Evolutionary conservation across 2,797 vertebrate species (phyloP).

Genomic region (Diglossa cyanea): DNA sequence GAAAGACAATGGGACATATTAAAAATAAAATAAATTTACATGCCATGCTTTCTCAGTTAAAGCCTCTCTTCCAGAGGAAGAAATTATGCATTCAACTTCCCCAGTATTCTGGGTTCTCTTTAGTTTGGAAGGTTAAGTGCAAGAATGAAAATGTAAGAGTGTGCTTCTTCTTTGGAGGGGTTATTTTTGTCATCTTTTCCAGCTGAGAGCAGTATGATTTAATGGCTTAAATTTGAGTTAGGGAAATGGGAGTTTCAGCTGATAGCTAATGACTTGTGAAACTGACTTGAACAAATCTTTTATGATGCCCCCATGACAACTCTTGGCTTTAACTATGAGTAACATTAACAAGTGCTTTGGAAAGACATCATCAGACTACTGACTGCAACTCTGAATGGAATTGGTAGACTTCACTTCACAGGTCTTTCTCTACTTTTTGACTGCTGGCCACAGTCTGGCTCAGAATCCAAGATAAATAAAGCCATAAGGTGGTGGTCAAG

Average conservation of each 20-base stretch:
- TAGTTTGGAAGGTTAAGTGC: background rate
- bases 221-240: background rate
- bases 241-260: background rate
- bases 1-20: background rate
- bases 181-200: background rate
- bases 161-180: background rate
- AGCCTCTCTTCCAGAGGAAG: background rate
- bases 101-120: background rate
- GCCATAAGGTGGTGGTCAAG: background rate
- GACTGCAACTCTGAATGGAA: background rate
- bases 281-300: background rate
- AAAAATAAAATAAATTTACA: background rate
- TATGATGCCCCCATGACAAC: background rate
- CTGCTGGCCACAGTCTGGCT: background rate
- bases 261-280: background rate
- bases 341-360: background rate
- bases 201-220: background rate
- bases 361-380: background rate
- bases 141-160: background rate
- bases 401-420: background rate
- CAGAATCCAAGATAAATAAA: background rate
- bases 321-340: background rate
- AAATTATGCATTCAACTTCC: background rate
- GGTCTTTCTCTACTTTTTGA: background rate
- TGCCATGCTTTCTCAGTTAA: background rate